Conservation (phyloP, 2,113 vertebrate genomes). For the Amia ocellicauda region DNA sequence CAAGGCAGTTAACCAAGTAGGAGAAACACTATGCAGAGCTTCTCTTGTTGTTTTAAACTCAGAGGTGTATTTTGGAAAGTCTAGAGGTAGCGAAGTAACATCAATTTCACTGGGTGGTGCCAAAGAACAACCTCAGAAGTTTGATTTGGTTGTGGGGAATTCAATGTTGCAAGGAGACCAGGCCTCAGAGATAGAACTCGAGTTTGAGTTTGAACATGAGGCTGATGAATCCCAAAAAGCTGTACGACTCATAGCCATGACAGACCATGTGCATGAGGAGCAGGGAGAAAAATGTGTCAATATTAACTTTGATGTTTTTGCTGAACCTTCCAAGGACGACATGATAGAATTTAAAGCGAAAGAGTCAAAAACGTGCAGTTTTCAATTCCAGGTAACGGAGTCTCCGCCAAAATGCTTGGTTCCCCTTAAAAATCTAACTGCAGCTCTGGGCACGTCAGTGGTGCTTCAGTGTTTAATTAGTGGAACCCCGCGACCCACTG, state of each 20-base stretch:
- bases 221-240: conserved; percentile 69
- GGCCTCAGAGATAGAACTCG: conserved; percentile 78
- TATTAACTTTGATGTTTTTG: conserved; percentile 77
- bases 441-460: conserved; percentile 73
- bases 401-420: conserved; percentile 78
- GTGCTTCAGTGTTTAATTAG: conserved; percentile 84
- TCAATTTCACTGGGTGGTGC: conserved; percentile 52
- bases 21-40: conserved; percentile 82
- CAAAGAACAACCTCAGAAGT: conserved; percentile 58
- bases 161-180: conserved; percentile 61
- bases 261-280: conserved; percentile 61
- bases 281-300: conserved; percentile 69
- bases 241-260: conserved; percentile 64
- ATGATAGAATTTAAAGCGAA: conserved; percentile 77
- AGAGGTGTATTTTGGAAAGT: conserved; percentile 49
- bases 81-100: conserved; percentile 54
- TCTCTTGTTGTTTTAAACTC: conserved; percentile 68
- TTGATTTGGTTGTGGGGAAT: conserved; percentile 72
- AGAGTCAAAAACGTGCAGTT: conserved; percentile 76
- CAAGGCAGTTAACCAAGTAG: conserved; percentile 77
- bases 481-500: conserved; percentile 75
- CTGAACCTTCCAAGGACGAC: conserved; percentile 73
- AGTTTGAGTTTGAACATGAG: conserved; percentile 75
- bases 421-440: conserved; percentile 72
- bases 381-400: conserved; percentile 87